Base-by-base conservation (phyloP, 2,888 invertebrate genomes). In the Philopedon plagiatum region DNA sequence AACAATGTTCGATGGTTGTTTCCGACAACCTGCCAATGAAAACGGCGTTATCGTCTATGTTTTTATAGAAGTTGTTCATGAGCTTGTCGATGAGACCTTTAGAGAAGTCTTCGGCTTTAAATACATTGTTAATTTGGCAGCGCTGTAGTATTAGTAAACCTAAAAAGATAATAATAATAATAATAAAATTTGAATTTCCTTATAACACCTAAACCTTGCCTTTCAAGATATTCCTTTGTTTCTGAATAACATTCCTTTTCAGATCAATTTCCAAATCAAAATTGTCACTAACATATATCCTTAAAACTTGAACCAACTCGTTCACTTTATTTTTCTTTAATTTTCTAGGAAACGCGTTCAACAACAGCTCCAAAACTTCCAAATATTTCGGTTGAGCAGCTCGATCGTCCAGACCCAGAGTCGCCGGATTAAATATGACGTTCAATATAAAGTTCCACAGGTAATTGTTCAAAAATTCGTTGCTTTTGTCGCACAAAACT, bases 191-290 rank as follows among this genome's bases (percentile, higher is more conserved):
- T 37, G 3, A 5, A 7, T 26, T 3, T 7, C 26, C 26, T 26
- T 5, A 26, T 26, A 3, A 26, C 26, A 26, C 3, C 26, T 26
- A 39, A 26, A 26, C 8, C 60, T 82, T 72, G 5, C 83, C 83
- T 73, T 79, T 80, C 13, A 84, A 64, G 37, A 81, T 39, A 49
- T 78, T 79, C 62, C 81, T 75, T 70, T 83, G 80, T 37, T 78
- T 76, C 4, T 78, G 66, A 5, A 77, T 60, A 21, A 81, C 78
- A 39, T 78, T 76, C 46, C 44, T 72, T 29, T 78, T 79, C 11
- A 82, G 75, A 71, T 79, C 75, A 11, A 79, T 75, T 34, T 78
- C 51, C 21, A 66, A 66, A 19, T 73, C 60, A 39, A 61, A 69
- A 62, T 61, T 56, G 4, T 61, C 49, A 2, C 5, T 32, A 2